Conservation (phyloP, 1,140 invertebrate species). For the Temnothorax curvispinosus region DNA sequence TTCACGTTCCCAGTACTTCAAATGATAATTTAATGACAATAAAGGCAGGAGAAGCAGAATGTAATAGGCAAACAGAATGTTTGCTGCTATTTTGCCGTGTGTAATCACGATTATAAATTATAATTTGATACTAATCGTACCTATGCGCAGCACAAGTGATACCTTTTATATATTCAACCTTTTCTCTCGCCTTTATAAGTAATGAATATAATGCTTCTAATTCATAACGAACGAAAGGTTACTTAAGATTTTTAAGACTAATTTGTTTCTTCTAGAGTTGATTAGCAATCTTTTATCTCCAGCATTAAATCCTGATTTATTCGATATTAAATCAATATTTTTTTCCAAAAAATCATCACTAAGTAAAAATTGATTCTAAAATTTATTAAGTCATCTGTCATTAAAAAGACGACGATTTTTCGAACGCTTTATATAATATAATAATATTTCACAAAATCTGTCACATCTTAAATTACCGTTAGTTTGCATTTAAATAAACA, state of each 20-base stretch:
- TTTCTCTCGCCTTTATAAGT: neutral
- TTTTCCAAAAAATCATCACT: neutral
- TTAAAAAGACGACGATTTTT: neutral
- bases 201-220: neutral
- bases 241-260: neutral
- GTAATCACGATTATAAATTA: neutral
- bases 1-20: neutral
- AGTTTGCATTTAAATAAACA: neutral
- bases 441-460: neutral
- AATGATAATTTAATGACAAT: slow-evolving; percentile 19
- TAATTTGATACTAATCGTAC: neutral
- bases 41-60: neutral
- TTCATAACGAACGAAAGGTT: neutral
- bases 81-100: neutral
- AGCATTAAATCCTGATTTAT: neutral
- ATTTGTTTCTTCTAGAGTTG: neutral
- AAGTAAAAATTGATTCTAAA: neutral
- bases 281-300: neutral
- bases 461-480: neutral
- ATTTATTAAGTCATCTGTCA: neutral
- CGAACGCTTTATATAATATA: neutral
- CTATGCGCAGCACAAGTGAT: neutral
- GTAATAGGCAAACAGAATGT: neutral
- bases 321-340: neutral
- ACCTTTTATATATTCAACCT: neutral